Conservation (phyloP, 2,888 invertebrate species). For the Lymantria monacha region DNA sequence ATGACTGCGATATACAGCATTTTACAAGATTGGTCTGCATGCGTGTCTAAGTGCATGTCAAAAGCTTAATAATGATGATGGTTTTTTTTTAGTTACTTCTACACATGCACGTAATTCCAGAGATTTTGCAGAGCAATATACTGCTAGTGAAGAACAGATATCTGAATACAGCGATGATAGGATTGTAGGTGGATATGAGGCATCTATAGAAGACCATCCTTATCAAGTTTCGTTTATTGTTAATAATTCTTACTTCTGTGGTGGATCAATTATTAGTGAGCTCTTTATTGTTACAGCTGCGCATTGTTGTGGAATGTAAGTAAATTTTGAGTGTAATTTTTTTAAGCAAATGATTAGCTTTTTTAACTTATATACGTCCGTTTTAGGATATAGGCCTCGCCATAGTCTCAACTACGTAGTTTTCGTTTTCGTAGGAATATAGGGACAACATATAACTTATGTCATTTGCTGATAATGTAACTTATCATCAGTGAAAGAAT, state of each 20-base stretch:
- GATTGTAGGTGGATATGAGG: conserved; percentile 67
- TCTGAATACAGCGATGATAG: conserved; percentile 19
- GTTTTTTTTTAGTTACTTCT: conserved; percentile 4
- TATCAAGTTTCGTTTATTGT: conserved; percentile 69
- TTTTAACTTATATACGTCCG: too few species aligned
- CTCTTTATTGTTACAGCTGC: conserved; percentile 73
- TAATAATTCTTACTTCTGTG: conserved; percentile 67
- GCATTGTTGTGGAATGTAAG: conserved; percentile 74
- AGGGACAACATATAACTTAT: too few species aligned
- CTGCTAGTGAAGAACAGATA: neutral
- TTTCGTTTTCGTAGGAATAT: too few species aligned
- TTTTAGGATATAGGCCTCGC: too few species aligned
- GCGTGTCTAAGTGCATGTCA: too few species aligned
- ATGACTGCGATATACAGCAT: too few species aligned
- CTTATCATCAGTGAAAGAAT: too few species aligned
- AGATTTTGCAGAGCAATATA: neutral
- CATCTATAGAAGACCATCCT: conserved; percentile 60
- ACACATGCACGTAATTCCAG: neutral
- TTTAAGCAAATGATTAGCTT: too few species aligned
- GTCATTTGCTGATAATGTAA: too few species aligned
- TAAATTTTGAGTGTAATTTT: neutral
- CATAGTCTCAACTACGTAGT: too few species aligned
- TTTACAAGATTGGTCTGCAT: too few species aligned
- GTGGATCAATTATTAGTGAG: conserved; percentile 71
- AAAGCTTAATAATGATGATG: too few species aligned